phyloP scores from a whole-genome alignment of 2,797 vertebrate genomes.

The Gymnothorax javanicus region DNA sequence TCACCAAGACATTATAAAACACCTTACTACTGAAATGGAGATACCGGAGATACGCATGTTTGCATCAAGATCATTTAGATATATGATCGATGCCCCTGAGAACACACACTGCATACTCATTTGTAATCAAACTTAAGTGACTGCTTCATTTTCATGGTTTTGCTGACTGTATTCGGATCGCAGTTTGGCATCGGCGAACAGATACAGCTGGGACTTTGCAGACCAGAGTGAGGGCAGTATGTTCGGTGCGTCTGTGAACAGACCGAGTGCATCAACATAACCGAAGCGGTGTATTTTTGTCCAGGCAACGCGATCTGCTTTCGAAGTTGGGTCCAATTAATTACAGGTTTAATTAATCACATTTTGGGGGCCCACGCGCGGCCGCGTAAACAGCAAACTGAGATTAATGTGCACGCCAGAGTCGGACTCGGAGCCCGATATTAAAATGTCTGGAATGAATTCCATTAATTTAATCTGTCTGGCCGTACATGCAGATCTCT shows the following conservation, averaged over 20 bases:
- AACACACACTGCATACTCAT: background rate
- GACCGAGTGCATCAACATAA: background rate
- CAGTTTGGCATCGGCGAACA: background rate
- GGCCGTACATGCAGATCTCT: background rate
- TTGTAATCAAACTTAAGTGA: background rate
- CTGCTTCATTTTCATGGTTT: background rate
- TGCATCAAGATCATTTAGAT: background rate
- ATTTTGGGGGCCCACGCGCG: background rate
- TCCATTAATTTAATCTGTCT: slow-evolving; percentile 1
- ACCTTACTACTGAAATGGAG: too few species aligned
- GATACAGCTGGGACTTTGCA: background rate
- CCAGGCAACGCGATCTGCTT: background rate
- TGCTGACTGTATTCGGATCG: background rate
- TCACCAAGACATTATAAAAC: too few species aligned
- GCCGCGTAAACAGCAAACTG: background rate
- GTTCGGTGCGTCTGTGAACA: background rate
- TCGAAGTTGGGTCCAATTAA: background rate
- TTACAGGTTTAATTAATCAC: background rate
- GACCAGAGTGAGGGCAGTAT: background rate
- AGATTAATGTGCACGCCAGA: background rate
- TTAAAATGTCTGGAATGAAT: slow-evolving; percentile 1
- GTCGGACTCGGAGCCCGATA: background rate
- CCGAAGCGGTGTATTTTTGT: background rate
- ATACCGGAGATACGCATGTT: background rate
- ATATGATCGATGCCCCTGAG: background rate